Conservation (phyloP, 2,113 vertebrate genomes). For the Falcunculus frontatus region DNA sequence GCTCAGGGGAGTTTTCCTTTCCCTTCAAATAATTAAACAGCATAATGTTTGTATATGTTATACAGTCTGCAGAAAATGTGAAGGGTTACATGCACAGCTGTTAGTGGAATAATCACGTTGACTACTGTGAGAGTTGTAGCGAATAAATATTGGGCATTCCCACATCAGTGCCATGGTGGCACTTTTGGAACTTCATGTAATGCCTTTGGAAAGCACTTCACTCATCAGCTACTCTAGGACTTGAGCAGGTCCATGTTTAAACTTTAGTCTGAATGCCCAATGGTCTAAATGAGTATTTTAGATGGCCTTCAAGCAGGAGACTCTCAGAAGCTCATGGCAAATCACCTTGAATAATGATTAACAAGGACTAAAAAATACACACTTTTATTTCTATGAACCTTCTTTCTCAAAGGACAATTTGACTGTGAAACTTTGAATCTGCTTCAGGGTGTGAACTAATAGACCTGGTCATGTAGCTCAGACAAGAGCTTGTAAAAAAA, state of each 20-base stretch:
- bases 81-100: background rate
- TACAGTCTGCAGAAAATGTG: background rate
- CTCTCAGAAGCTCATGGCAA: background rate
- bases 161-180: accelerated
- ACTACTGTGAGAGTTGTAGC: background rate
- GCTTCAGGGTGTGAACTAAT: background rate
- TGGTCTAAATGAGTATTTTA: background rate
- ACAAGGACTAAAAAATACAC: background rate
- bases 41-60: background rate
- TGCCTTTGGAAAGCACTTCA: background rate
- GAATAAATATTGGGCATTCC: background rate
- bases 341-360: background rate
- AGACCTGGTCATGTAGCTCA: background rate
- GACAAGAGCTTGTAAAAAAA: background rate
- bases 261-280: background rate
- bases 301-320: background rate
- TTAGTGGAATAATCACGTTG: background rate
- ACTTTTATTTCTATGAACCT: background rate
- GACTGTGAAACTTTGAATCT: background rate
- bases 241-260: background rate
- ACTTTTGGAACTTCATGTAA: background rate
- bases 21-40: background rate
- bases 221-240: background rate
- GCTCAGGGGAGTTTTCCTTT: background rate
- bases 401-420: background rate